A percentile compares a stretch with the other conserved stretches of the same genome.
These are phyloP conservation scores for Brachirus orientalis DNA, from an alignment of 2,113 vertebrate genomes.

Conservation along the genomic window DNA sequence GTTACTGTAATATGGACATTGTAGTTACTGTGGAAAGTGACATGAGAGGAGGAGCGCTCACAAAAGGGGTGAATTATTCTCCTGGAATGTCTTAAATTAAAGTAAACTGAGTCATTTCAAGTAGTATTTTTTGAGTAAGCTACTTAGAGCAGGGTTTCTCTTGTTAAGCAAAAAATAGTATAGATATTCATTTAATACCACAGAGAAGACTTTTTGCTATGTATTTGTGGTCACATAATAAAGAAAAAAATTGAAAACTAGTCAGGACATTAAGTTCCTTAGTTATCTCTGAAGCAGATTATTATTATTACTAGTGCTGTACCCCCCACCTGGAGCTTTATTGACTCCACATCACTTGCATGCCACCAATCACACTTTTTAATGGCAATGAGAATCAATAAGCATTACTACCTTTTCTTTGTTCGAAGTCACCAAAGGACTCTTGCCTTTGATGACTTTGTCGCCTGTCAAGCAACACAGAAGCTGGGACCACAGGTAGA, in stretches of 20 bases:
- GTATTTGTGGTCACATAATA: no score
- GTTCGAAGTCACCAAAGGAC: no score
- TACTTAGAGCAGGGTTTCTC: background rate
- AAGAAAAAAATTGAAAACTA: background rate
- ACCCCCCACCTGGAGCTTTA: no score
- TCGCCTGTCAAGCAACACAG: no score
- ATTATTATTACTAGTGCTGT: no score
- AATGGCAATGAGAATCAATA: no score
- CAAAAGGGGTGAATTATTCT: background rate
- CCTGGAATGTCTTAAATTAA: background rate
- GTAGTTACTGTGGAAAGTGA: slow-evolving; percentile 39
- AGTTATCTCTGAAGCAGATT: background rate
- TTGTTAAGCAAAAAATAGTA: background rate
- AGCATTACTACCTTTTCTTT: no score
- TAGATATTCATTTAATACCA: background rate
- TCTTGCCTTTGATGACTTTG: no score
- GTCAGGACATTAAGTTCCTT: background rate
- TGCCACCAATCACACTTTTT: no score
- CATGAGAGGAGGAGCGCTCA: background rate
- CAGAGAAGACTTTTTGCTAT: background rate
- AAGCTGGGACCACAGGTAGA: no score
- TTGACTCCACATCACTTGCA: no score
- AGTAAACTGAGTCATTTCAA: background rate
- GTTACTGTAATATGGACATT: slow-evolving; percentile 19
- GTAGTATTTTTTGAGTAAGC: background rate